These are phyloP conservation scores for Orycteropus afer DNA, from an alignment of 2,113 vertebrate genomes.

Conservation along the genomic window DNA sequence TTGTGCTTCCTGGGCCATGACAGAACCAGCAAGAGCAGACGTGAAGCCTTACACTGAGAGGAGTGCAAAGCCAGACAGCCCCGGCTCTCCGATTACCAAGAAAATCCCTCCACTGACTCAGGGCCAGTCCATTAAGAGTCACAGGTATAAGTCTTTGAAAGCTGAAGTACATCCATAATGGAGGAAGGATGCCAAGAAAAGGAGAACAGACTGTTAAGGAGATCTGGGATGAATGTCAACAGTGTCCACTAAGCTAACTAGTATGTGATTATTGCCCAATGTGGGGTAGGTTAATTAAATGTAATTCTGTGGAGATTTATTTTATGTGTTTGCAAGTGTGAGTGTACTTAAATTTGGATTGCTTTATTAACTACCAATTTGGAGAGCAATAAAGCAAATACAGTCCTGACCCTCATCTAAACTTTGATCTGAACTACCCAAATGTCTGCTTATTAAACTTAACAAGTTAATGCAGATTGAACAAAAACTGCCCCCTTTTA, in stretches of 20 bases:
- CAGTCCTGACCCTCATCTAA: neutral
- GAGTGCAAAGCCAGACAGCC: neutral
- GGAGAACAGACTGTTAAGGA: neutral
- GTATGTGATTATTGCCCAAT: neutral
- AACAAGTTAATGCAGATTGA: neutral
- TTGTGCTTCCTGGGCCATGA: too few species aligned
- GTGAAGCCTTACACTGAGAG: too few species aligned
- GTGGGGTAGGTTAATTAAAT: neutral
- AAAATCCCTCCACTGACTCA: neutral
- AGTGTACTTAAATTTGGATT: neutral
- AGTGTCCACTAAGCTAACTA: neutral
- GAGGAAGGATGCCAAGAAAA: neutral
- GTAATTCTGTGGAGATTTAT: neutral
- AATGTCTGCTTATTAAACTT: neutral
- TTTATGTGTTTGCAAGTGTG: neutral
- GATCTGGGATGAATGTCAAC: neutral
- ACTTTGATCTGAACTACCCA: neutral
- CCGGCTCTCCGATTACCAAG: neutral
- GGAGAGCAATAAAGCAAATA: neutral
- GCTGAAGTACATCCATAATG: neutral
- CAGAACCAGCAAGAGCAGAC: too few species aligned
- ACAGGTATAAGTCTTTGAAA: neutral
- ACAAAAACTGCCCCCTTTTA: neutral
- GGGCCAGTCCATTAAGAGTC: neutral
- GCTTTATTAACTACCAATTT: neutral